A percentile compares a stretch with the other conserved stretches of the same genome.
Conservation (phyloP, 2,888 invertebrate genomes). For the Priapulus caudatus region DNA sequence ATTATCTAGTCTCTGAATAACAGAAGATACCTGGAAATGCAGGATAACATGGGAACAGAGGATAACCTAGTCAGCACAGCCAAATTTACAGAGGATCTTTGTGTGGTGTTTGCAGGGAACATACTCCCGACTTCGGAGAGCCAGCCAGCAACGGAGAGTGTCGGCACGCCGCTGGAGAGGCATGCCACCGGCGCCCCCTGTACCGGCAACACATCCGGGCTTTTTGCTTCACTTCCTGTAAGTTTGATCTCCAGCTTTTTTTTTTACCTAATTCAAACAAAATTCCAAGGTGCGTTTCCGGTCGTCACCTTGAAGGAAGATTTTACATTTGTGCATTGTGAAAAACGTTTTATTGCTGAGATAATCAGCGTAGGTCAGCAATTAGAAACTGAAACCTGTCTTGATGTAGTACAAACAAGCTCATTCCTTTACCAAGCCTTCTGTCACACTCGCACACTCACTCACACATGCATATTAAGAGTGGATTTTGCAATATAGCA, state of each 20-base stretch:
- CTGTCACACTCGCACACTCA: no score
- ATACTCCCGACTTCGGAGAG: slow-evolving; percentile 27
- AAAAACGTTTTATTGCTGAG: no score
- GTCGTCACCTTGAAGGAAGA: no score
- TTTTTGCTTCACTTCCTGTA: slow-evolving; percentile 67
- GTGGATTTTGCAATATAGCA: no score
- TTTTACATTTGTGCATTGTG: no score
- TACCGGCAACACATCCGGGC: slow-evolving; percentile 49
- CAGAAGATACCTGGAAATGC: slow-evolving; percentile 7
- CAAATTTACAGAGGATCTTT: slow-evolving; percentile 24
- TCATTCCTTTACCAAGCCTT: no score
- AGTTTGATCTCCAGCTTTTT: slow-evolving; percentile 23
- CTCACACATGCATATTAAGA: no score
- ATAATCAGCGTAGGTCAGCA: no score
- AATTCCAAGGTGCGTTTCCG: no score
- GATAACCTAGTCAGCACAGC: slow-evolving; percentile 32
- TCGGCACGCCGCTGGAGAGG: slow-evolving; percentile 29
- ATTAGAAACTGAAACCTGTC: no score
- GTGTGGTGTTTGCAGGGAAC: slow-evolving; percentile 29
- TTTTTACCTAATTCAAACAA: no score
- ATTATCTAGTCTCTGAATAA: slow-evolving; percentile 23
- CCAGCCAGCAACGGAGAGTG: slow-evolving; percentile 22
- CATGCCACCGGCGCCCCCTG: slow-evolving; percentile 29
- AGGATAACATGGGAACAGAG: slow-evolving; percentile 28
- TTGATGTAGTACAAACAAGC: no score